These are phyloP conservation scores for Enteromius thamalakanensis DNA, from an alignment of 2,797 vertebrate genomes.

Conservation along the genomic window DNA sequence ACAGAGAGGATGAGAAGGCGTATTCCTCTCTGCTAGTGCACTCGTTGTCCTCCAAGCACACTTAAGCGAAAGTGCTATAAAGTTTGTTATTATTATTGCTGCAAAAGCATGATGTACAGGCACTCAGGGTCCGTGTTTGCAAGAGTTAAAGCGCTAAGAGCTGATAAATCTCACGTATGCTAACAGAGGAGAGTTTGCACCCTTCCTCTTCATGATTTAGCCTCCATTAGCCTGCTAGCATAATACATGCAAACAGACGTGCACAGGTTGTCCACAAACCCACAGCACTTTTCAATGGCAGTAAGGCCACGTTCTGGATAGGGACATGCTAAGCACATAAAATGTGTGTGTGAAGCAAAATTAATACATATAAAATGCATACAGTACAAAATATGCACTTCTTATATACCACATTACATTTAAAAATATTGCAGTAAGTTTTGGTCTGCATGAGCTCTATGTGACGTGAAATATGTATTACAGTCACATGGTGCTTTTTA, in stretches of 20 bases:
- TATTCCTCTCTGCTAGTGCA: not conserved
- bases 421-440: not conserved
- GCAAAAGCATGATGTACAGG: conserved; percentile 45
- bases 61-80: conserved; percentile 17
- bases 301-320: conserved; percentile 4
- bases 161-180: conserved; percentile 40
- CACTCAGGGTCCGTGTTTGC: conserved; percentile 39
- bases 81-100: conserved; percentile 51
- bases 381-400: not conserved
- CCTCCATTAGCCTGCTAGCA: conserved; percentile 45
- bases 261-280: conserved; percentile 31
- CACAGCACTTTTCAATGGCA: conserved; percentile 4
- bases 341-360: not conserved
- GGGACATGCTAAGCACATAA: conserved; percentile 14
- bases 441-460: not conserved
- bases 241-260: conserved; percentile 24
- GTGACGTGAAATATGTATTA: not conserved
- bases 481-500: not conserved
- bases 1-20: conserved; percentile 1
- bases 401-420: not conserved
- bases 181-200: conserved; percentile 32
- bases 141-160: conserved; percentile 50
- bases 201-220: conserved; percentile 46
- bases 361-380: not conserved
- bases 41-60: conserved; percentile 3